Evolutionary conservation across 2,113 vertebrate species (phyloP).

Genomic region (Poecilia latipinna): DNA sequence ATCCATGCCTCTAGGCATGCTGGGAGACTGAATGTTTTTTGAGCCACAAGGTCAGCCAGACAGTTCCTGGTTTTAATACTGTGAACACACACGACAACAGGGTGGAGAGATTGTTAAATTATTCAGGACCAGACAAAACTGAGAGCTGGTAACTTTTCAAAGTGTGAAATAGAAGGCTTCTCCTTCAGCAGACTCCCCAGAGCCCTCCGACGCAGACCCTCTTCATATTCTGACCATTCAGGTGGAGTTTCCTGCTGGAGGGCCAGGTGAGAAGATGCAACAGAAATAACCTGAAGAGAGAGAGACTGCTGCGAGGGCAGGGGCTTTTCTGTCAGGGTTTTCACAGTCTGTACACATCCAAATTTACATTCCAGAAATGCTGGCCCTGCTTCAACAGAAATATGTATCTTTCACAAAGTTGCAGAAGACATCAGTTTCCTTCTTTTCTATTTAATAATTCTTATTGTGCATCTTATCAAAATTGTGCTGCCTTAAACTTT

Average conservation of each 20-base stretch:
- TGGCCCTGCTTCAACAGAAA: neutral
- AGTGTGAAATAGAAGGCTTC: slow-evolving; percentile 36
- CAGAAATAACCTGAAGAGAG: neutral
- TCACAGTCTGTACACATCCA: neutral
- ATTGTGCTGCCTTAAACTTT: neutral
- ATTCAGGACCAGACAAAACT: slow-evolving; percentile 58
- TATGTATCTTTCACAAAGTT: neutral
- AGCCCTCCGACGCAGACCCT: neutral
- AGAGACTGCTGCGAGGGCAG: neutral
- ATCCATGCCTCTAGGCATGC: slow-evolving; percentile 37
- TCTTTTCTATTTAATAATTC: neutral
- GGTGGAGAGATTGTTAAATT: slow-evolving; percentile 36
- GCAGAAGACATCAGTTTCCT: neutral
- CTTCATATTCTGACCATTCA: slow-evolving; percentile 27
- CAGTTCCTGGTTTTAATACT: slow-evolving; percentile 20
- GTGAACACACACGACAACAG: slow-evolving; percentile 14
- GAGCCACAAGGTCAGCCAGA: slow-evolving; percentile 55
- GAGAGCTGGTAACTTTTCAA: slow-evolving; percentile 51
- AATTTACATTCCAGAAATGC: neutral
- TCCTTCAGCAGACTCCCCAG: slow-evolving; percentile 32
- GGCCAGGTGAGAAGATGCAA: neutral
- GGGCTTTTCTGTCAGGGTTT: neutral
- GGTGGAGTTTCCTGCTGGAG: slow-evolving; percentile 27
- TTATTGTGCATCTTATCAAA: neutral
- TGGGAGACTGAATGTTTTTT: slow-evolving; percentile 37